Evolutionary conservation across 2,797 vertebrate species (phyloP).

Genomic region (Hybognathus amarus): DNA sequence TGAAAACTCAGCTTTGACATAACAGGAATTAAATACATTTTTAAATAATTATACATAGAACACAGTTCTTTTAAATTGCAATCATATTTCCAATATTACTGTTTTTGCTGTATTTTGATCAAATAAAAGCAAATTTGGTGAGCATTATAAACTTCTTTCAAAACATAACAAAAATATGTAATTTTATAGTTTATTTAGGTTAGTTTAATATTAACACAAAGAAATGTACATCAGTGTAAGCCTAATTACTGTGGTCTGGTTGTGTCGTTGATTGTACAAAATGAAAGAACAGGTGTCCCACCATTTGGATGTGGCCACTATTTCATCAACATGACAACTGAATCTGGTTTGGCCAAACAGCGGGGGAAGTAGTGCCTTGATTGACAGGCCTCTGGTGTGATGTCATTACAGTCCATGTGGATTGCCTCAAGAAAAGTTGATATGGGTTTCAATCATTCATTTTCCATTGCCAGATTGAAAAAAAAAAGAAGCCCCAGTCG

Average conservation of each 20-base stretch:
- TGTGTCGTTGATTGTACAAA: not conserved
- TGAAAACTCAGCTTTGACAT: not conserved
- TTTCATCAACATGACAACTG: constrained; percentile 27
- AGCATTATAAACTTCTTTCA: not conserved
- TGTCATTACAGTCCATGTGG: constrained; percentile 29
- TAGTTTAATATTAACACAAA: not conserved
- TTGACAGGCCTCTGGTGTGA: constrained; percentile 29
- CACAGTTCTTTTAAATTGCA: not conserved
- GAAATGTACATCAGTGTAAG: not conserved
- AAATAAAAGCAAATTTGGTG: not conserved
- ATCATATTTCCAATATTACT: not conserved
- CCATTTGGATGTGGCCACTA: constrained; percentile 12
- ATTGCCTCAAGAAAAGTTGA: constrained; percentile 31
- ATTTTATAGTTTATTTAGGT: not conserved
- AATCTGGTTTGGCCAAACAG: constrained; percentile 28
- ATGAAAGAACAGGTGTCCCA: constrained; percentile 6
- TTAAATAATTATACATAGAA: not conserved
- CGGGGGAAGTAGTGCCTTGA: constrained; percentile 22
- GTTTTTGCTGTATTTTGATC: not conserved
- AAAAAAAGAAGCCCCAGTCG: not conserved
- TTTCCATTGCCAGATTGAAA: constrained; percentile 11
- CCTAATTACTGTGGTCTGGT: not conserved
- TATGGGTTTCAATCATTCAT: constrained; percentile 31
- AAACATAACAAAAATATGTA: not conserved
- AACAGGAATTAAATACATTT: not conserved